phyloP scores from a whole-genome alignment of 2,888 invertebrate genomes.

The Tanytarsus gracilentus region DNA sequence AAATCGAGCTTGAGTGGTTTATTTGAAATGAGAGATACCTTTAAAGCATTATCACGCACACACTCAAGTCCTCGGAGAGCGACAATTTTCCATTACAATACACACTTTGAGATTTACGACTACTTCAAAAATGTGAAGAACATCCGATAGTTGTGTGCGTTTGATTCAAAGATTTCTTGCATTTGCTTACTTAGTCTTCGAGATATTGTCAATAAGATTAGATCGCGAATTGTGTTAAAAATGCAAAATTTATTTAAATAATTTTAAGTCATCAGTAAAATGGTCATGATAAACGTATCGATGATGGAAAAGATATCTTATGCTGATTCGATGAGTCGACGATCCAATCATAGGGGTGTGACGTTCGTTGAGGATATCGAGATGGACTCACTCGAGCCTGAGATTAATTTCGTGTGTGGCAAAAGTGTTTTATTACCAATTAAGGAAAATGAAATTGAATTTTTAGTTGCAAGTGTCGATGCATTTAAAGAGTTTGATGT shows the following conservation, averaged over 20 bases:
- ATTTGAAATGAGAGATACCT: background rate
- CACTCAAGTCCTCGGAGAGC: background rate
- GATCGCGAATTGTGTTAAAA: background rate
- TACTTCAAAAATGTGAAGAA: slow-evolving; percentile 7
- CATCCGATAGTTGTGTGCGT: background rate
- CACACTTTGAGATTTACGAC: slow-evolving; percentile 23
- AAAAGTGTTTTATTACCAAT: slow-evolving; percentile 7
- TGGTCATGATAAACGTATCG: slow-evolving; percentile 8
- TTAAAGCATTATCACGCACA: background rate
- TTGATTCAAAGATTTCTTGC: slow-evolving; percentile 2
- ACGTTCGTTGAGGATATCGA: slow-evolving; percentile 31
- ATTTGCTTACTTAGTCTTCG: slow-evolving; percentile 14
- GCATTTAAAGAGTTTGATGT: slow-evolving; percentile 24
- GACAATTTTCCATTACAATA: slow-evolving; percentile 24
- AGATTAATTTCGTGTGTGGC: slow-evolving; percentile 8
- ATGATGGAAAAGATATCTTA: background rate
- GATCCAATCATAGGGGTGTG: slow-evolving; percentile 26
- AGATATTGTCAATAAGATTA: slow-evolving; percentile 24
- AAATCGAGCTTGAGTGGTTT: background rate
- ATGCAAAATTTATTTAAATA: background rate
- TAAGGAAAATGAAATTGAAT: slow-evolving; percentile 16
- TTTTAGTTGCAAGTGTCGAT: background rate
- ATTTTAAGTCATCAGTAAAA: background rate
- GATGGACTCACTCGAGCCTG: slow-evolving; percentile 32
- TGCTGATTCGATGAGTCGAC: slow-evolving; percentile 11